Evolutionary conservation across 2,888 invertebrate species (phyloP).

Genomic region (Amiota mariae): DNA sequence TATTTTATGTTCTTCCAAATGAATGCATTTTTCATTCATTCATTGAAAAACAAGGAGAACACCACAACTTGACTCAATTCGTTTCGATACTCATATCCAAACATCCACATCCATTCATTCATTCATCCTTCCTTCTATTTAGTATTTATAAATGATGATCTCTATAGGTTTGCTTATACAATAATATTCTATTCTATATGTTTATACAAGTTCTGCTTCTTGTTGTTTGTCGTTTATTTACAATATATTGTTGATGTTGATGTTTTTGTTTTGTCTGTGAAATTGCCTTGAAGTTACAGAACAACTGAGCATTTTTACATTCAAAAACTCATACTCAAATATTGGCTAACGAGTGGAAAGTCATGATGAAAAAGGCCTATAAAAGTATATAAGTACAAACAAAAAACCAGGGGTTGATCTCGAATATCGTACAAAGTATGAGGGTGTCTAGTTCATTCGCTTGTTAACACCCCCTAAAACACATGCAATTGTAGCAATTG

Average conservation of each 20-base stretch:
- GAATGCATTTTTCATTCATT: slow-evolving; percentile 56
- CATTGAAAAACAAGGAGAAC: slow-evolving; percentile 39
- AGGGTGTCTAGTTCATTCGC: no score
- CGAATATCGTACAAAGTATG: no score
- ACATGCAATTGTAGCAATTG: background rate
- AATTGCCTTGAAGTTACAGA: slow-evolving; percentile 20
- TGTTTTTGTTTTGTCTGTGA: background rate
- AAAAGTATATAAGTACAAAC: background rate
- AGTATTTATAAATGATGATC: no score
- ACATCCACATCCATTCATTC: background rate
- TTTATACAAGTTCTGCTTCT: no score
- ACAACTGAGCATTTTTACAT: no score
- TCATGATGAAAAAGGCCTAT: slow-evolving; percentile 8
- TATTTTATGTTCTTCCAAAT: slow-evolving; percentile 64
- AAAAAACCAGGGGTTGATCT: background rate
- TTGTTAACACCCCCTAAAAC: no score
- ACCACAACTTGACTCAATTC: background rate
- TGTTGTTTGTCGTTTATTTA: background rate
- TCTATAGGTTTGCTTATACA: no score
- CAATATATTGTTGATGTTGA: slow-evolving; percentile 2
- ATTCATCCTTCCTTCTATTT: no score
- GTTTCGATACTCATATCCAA: slow-evolving; percentile 8
- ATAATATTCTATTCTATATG: no score
- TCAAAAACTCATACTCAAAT: no score
- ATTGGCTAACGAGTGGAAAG: background rate